Conservation (phyloP, 1,140 invertebrate genomes). For the Nephila pilipes region DNA sequence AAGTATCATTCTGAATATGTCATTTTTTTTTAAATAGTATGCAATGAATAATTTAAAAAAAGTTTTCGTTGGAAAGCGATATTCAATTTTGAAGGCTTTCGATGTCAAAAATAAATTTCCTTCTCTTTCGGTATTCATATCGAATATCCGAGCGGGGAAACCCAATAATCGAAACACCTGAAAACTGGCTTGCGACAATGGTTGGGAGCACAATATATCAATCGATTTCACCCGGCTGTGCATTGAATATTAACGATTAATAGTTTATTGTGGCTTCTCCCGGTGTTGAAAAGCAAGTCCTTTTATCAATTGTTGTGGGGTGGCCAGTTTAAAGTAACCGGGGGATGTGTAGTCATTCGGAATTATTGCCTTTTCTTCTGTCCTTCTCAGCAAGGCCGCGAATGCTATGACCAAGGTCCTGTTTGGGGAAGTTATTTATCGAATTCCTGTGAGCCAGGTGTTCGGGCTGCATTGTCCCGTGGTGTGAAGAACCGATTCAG, state of each 20-base stretch:
- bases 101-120: too few relatives aligned
- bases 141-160: background rate
- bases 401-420: background rate
- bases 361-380: background rate
- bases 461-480: background rate
- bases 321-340: background rate
- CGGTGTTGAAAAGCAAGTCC: background rate
- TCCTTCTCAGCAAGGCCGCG: background rate
- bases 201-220: background rate
- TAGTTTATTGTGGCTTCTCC: background rate
- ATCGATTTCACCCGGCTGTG: background rate
- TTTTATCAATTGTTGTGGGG: background rate
- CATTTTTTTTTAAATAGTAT: too few relatives aligned
- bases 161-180: background rate
- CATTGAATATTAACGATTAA: background rate
- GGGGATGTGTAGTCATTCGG: background rate
- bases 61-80: too few relatives aligned
- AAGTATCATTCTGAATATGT: too few relatives aligned
- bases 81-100: too few relatives aligned
- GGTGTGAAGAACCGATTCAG: conserved; percentile 27
- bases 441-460: conserved; percentile 44
- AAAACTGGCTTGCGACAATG: background rate
- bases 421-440: conserved; percentile 43
- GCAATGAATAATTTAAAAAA: too few relatives aligned
- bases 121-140: too few relatives aligned